phyloP scores from a whole-genome alignment of 2,797 vertebrate genomes.

The Clangula hyemalis region DNA sequence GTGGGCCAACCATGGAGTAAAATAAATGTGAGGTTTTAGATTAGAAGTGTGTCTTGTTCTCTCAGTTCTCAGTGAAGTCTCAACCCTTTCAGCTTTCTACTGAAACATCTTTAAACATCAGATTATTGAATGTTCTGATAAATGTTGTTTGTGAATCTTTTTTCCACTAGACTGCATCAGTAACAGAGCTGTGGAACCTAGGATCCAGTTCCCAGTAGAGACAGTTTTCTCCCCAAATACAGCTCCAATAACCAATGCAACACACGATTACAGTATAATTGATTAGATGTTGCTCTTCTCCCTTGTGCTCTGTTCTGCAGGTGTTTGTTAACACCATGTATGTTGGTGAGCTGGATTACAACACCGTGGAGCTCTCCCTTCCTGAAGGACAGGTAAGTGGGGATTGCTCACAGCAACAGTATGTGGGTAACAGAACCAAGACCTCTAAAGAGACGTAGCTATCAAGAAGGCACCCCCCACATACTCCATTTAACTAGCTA shows the following conservation, averaged over 20 bases:
- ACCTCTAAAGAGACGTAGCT: not conserved
- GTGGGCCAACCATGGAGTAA: not conserved
- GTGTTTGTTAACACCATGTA: conserved; percentile 90
- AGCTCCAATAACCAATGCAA: not conserved
- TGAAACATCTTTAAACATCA: not conserved
- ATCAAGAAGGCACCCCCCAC: not conserved
- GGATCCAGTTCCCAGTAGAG: too few relatives aligned
- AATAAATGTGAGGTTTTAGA: not conserved
- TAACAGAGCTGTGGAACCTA: not conserved
- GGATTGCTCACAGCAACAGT: not conserved
- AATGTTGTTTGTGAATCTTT: not conserved
- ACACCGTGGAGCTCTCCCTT: conserved; percentile 80
- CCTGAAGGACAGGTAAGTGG: conserved; percentile 86
- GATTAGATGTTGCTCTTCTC: not conserved
- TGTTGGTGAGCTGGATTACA: conserved; percentile 89
- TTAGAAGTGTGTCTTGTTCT: not conserved
- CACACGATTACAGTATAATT: accelerated
- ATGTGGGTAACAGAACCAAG: not conserved
- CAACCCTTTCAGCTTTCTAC: not conserved
- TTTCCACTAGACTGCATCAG: not conserved
- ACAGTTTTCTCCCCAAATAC: not conserved
- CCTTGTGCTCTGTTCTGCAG: conserved; percentile 72
- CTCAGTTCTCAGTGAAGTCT: not conserved
- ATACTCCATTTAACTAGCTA: not conserved
- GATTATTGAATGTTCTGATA: not conserved